Evolutionary conservation across 2,113 vertebrate genomes (phyloP), one percentile per base, ranked within the genome.

Genomic region (Rhinogobius similis): DNA sequence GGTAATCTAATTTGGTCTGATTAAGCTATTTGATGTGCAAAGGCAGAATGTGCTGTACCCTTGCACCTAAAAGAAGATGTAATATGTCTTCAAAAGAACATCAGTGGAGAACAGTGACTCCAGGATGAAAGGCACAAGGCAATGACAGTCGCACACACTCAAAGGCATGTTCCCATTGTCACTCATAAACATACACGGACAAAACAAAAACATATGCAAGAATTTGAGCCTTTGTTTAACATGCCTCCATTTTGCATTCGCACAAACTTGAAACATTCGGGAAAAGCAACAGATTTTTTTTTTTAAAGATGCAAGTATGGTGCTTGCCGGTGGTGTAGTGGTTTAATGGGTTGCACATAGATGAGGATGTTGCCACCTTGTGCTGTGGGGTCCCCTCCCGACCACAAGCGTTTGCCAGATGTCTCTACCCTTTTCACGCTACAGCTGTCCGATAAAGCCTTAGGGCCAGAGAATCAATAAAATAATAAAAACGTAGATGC

Each of bases 51-150:
- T 78, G 55, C 56, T 73, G 80, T 85, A 78, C 79, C 79, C 82
- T 85, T 77, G 72, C 75, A 85, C 76, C 81, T 83, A 78, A 88
- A 89, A 87, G 76, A 83, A 81, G 82, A 86, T 84, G 82, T 85
- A 86, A 89, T 89, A 71, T 76, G 72, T 39, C 76, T 86, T 84
- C 75, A 88, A 88, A 89, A 81, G 83, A 32, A 76, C 53, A 84
- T 78, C 72, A 56, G 74, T 44, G 65, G 20, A 16, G 66, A 67
- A 67, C 67, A 68, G 68, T 76, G 80, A 77, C 70, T 78, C 83
- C 71, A 63, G 73, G 77, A 83, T 84, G 74, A 89, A 89, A 88
- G 83, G 73, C 62, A 76, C 72, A 61, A 78, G 66, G 62, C 69
- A 64, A 82, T 73, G 81, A 77, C 80, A 87, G 83, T 72, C 23